Evolutionary conservation across 2,888 invertebrate species (phyloP), one percentile per base, ranked within the genome.

Genomic region (Lochmaea capreae): DNA sequence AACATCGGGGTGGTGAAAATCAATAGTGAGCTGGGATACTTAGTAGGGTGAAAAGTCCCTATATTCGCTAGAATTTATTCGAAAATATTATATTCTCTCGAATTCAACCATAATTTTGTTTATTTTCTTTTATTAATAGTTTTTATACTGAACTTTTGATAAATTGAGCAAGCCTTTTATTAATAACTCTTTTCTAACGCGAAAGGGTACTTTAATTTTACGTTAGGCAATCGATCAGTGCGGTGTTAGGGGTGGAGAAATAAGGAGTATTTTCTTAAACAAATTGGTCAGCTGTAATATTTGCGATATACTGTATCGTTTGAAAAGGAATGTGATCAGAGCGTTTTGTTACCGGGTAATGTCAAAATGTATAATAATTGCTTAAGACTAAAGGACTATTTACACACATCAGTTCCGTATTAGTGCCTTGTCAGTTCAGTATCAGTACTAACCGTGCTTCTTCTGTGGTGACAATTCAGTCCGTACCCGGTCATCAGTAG

Each of bases 1-100:
- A 58, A 70, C 66, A 59, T 80, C 82, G 84, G 85, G 85, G 84
- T 83, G 84, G 81, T 80, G 79, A 82, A 83, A 84, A 85, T 85
- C 85, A 85, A 85, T 85, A 85, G 83, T 71, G 63, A 59, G 82
- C 79, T 81, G 78, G 79, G 79, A 82, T 83, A 83, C 80, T 79
- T 80, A 75, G 67, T 69, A 71, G 72, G 76, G 76, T 74, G 80
- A 84, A 84, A 83, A 76, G 66, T 77, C 77, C 76, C 76, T 76
- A 76, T 46, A 22, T 46, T 59, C 33, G 33, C 33, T 33, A 54
- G 26, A 59, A 59, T 39, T 10, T 46, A 57, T 67, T 67, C 42
- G 18, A 67, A 67, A 67, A 14, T 22, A 49, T n/a, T 49, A 22
- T 67, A 16, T 54, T 66, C 52, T 57, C n/a, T 54, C 3, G 52